Conservation (phyloP, 2,888 invertebrate species). For the Lathronympha strigana region DNA sequence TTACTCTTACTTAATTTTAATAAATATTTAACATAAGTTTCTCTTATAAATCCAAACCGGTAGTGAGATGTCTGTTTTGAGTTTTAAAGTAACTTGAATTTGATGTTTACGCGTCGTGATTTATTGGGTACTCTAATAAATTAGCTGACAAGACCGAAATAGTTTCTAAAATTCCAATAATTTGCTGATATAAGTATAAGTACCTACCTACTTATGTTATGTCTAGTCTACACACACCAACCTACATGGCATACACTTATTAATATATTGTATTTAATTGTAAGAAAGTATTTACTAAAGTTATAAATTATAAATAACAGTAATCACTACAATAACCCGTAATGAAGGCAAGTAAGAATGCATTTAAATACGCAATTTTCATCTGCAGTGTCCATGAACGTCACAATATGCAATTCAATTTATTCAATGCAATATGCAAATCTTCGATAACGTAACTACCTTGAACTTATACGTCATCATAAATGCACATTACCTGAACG, state of each 20-base stretch:
- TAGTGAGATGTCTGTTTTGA: slow-evolving; percentile 26
- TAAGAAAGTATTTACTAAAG: too few relatives aligned
- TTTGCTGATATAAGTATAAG: too few relatives aligned
- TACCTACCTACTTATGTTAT: too few relatives aligned
- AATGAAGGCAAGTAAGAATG: too few relatives aligned
- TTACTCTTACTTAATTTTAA: slow-evolving; percentile 36
- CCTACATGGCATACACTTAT: background rate
- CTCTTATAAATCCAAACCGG: slow-evolving; percentile 36
- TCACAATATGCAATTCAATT: background rate
- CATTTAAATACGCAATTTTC: too few relatives aligned
- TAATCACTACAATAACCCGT: too few relatives aligned
- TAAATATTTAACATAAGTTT: slow-evolving; percentile 40
- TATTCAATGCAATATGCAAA: background rate
- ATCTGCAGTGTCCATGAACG: background rate
- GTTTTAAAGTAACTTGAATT: slow-evolving; percentile 28
- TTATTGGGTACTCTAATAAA: slow-evolving; percentile 19
- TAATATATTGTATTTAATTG: too few relatives aligned
- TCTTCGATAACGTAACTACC: slow-evolving; percentile 1
- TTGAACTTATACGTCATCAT: slow-evolving; percentile 2
- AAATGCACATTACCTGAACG: slow-evolving; percentile 2
- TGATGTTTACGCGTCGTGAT: slow-evolving; percentile 26
- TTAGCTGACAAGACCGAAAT: background rate
- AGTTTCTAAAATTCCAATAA: too few relatives aligned
- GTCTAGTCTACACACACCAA: too few relatives aligned
- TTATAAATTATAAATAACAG: too few relatives aligned